phyloP scores from a whole-genome alignment of 2,797 vertebrate species.

The Rhinogobio ventralis region DNA sequence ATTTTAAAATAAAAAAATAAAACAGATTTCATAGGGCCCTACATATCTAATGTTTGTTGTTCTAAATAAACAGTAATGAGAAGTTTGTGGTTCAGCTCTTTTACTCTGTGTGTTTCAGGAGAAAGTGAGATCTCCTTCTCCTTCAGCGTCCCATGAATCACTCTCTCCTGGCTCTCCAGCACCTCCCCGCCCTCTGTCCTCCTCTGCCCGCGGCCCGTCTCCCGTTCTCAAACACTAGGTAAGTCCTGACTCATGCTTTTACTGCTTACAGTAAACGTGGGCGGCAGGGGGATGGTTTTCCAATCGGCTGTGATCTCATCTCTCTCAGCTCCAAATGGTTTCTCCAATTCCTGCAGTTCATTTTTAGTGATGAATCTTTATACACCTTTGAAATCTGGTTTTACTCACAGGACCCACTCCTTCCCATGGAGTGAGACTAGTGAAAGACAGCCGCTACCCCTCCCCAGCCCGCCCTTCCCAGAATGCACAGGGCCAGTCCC shows the following conservation, averaged over 20 bases:
- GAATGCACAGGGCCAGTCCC: slow-evolving; percentile 56
- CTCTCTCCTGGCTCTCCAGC: slow-evolving; percentile 59
- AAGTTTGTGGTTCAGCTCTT: neutral
- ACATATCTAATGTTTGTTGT: no score
- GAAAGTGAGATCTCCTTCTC: slow-evolving; percentile 57
- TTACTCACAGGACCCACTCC: slow-evolving; percentile 76
- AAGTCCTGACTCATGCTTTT: neutral
- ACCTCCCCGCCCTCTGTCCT: slow-evolving; percentile 55
- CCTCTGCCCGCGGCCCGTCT: slow-evolving; percentile 54
- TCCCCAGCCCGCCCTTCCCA: slow-evolving; percentile 67
- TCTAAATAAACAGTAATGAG: neutral
- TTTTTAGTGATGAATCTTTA: neutral
- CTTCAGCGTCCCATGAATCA: slow-evolving; percentile 50
- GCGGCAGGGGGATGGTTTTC: slow-evolving; percentile 2
- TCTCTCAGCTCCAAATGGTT: neutral
- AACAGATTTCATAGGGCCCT: neutral
- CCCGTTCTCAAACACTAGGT: slow-evolving; percentile 61
- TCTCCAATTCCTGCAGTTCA: slow-evolving; percentile 11
- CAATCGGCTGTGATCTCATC: neutral
- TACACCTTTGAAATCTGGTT: neutral
- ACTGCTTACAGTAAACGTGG: neutral
- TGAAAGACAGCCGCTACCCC: slow-evolving; percentile 81
- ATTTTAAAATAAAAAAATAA: neutral
- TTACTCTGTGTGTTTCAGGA: slow-evolving; percentile 38
- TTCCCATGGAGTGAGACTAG: slow-evolving; percentile 81